Percentiles rank a stretch among this genome's conserved stretches.
Evolutionary conservation across 2,113 vertebrate species (phyloP).

Genomic region (Myiopsitta monachus): DNA sequence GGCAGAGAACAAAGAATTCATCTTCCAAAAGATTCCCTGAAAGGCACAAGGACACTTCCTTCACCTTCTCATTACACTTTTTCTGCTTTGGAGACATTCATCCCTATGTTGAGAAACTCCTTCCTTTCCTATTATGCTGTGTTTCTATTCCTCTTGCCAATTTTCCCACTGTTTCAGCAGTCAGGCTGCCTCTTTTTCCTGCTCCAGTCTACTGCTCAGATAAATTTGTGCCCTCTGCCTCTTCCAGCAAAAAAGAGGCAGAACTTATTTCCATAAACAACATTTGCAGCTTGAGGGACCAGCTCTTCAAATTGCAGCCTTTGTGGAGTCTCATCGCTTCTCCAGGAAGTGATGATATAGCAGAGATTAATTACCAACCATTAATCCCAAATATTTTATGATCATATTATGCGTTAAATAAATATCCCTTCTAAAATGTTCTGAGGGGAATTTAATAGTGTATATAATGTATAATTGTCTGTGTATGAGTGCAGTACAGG

Average conservation of each 20-base stretch:
- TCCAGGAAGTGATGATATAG: background rate
- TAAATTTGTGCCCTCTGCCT: background rate
- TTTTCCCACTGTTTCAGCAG: background rate
- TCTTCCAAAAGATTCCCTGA: background rate
- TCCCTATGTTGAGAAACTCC: background rate
- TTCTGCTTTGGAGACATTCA: background rate
- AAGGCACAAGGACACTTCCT: background rate
- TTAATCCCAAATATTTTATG: background rate
- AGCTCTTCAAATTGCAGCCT: background rate
- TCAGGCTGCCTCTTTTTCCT: background rate
- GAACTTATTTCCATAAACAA: background rate
- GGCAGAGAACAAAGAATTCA: background rate
- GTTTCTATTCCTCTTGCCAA: background rate
- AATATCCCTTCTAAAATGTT: background rate
- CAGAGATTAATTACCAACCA: background rate
- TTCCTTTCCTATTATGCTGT: fast-evolving
- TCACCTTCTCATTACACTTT: background rate
- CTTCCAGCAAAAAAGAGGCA: background rate
- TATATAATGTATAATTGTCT: fast-evolving
- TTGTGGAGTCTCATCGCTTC: background rate
- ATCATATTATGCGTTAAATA: fast-evolving
- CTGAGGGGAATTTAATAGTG: background rate
- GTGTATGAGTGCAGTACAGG: background rate
- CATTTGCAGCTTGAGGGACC: background rate
- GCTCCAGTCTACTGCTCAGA: background rate